Percentiles rank a stretch among this genome's conserved stretches.
These are phyloP conservation scores for Hypena proboscidalis DNA, from an alignment of 2,888 invertebrate species.

Conservation along the genomic window DNA sequence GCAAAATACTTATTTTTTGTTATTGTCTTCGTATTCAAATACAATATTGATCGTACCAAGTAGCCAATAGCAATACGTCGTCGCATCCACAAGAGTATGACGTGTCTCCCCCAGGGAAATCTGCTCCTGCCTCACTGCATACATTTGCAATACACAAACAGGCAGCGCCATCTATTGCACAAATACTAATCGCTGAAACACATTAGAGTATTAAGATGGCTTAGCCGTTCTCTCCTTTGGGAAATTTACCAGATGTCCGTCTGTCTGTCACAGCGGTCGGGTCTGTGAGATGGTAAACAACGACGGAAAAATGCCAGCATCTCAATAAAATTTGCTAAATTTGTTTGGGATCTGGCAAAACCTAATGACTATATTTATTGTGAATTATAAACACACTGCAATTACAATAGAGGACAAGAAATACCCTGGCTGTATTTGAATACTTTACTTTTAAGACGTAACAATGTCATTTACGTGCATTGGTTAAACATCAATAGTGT, in stretches of 20 bases:
- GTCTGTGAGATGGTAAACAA: background rate
- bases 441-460: too few species aligned
- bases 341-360: too few species aligned
- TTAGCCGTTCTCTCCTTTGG: constrained; percentile 17
- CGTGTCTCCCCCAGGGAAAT: background rate
- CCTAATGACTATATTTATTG: too few species aligned
- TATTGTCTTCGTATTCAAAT: too few species aligned
- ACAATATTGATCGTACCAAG: background rate
- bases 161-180: background rate
- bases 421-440: too few species aligned
- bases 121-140: background rate
- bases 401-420: too few species aligned
- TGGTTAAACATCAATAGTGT: too few species aligned
- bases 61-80: background rate
- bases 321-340: too few species aligned
- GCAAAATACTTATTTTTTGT: too few species aligned
- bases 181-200: constrained; percentile 10
- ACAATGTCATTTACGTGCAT: too few species aligned
- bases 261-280: constrained; percentile 13
- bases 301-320: background rate
- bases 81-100: background rate
- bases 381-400: too few species aligned
- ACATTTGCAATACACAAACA: constrained; percentile 1
- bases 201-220: constrained; percentile 20
- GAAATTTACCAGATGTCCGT: constrained; percentile 31